Percentiles rank a stretch among this genome's conserved stretches.
These are phyloP conservation scores for Drosophila infuscata DNA, from an alignment of 2,888 invertebrate species.

Conservation along the genomic window DNA sequence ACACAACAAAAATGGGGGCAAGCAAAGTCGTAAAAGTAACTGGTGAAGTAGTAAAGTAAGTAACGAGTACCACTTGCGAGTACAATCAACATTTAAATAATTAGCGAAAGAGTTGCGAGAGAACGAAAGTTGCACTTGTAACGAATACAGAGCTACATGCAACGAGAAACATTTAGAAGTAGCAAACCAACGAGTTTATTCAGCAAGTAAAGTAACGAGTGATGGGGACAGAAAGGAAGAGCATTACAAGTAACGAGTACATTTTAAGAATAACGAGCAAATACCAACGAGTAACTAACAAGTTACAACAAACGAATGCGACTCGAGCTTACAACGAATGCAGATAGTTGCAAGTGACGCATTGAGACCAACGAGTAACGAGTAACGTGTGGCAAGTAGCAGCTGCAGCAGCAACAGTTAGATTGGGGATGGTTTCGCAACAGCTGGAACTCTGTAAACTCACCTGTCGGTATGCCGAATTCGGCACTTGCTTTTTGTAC, in stretches of 20 bases:
- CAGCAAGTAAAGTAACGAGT: background rate
- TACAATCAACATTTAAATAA: background rate
- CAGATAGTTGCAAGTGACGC: background rate
- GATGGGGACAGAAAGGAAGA: background rate
- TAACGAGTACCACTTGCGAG: background rate
- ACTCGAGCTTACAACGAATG: background rate
- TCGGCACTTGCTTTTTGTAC: constrained; percentile 94
- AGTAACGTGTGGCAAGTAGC: background rate
- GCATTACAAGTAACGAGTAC: background rate
- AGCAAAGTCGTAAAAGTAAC: background rate
- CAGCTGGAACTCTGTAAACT: constrained; percentile 44
- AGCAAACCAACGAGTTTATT: background rate
- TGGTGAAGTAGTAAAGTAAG: background rate
- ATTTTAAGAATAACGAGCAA: too few relatives aligned
- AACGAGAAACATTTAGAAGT: background rate
- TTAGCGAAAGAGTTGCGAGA: background rate
- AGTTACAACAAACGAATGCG: background rate
- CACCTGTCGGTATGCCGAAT: constrained; percentile 94
- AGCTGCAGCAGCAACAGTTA: background rate
- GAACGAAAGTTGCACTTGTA: background rate
- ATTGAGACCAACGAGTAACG: background rate
- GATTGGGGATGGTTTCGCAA: background rate
- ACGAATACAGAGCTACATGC: background rate
- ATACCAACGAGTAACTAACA: background rate
- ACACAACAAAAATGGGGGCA: background rate